Base-by-base conservation (phyloP, 1,140 invertebrate species). In the Euwallacea fornicatus region DNA sequence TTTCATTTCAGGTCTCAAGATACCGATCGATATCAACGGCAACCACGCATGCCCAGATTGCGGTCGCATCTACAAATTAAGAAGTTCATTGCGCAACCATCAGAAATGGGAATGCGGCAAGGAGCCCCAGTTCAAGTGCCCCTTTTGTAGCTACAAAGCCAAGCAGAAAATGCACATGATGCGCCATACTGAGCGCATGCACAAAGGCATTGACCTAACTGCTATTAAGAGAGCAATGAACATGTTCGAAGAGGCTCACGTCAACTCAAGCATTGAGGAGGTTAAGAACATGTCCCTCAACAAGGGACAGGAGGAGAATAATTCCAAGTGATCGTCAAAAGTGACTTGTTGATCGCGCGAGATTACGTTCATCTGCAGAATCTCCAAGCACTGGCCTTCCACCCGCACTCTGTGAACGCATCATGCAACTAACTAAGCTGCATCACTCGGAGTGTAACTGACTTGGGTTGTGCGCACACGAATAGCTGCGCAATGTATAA, bases 101-200 rank as follows among this genome's bases (percentile, higher is more conserved):
- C 90, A 92, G 81, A 92, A 92, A 80, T 93, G 91, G 90, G 91
- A 93, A 80, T 93, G 91, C 81, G 90, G 90, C 73, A 92, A 92
- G 81, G 91, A 93, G 80, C 91, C 91, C 0, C 90, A 92, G 79
- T 93, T 93, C 79, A 89, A 90, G 76, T 93, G 91, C 81, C 90
- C 90, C 6, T 91, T 91, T 81, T 93, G 91, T 81, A 89, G 90
- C 46, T 93, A 93, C 81, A 85, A 89, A 70, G 91, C 91, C 73
- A 93, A 93, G 78, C 91, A 92, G 79, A 92, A 93, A 84, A 92
- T 92, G 90, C 91, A 93, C 82, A 91, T 93, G 74, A 90, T 88
- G 44, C 87, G 91, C 53, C 91, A 93, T 81, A 90, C 91, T 86
- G 89, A 92, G 78, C 86, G 91, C 21, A 92, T 92, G 90, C 91